Percentiles rank a stretch among this genome's conserved stretches.
Conservation (phyloP, 2,113 vertebrate species). For the Zeus faber region DNA sequence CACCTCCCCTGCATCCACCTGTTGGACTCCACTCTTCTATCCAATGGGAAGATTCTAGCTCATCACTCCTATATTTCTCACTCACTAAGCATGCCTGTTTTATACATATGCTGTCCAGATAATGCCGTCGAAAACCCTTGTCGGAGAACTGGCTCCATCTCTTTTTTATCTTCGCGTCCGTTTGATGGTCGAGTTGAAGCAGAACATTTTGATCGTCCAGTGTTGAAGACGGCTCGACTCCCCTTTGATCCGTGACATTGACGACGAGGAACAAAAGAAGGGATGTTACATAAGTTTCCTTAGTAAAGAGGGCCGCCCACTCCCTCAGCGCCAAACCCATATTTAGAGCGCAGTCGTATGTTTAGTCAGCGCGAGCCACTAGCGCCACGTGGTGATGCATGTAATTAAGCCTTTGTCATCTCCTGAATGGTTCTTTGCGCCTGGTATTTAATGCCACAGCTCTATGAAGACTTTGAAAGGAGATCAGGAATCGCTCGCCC, state of each 20-base stretch:
- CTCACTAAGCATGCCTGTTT: too few relatives aligned
- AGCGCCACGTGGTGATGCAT: slow-evolving; percentile 37
- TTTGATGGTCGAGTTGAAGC: slow-evolving; percentile 46
- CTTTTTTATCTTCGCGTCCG: slow-evolving; percentile 4
- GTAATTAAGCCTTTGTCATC: slow-evolving; percentile 51
- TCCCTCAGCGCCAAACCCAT: slow-evolving; percentile 23
- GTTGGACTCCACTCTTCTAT: too few relatives aligned
- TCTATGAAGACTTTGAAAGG: slow-evolving; percentile 9
- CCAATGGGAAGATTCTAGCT: too few relatives aligned
- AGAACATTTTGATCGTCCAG: slow-evolving; percentile 41
- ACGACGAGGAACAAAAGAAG: slow-evolving; percentile 28
- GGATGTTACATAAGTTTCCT: slow-evolving; percentile 50
- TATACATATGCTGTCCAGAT: too few relatives aligned
- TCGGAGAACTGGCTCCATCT: background rate
- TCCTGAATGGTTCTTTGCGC: slow-evolving; percentile 39
- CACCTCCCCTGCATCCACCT: too few relatives aligned
- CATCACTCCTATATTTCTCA: too few relatives aligned
- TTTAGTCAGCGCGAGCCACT: slow-evolving; percentile 43
- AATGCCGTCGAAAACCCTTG: background rate
- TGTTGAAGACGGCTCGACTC: slow-evolving; percentile 19
- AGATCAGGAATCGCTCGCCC: too few relatives aligned
- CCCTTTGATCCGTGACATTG: slow-evolving; percentile 48
- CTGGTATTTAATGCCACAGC: slow-evolving; percentile 22
- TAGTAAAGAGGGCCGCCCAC: slow-evolving; percentile 48
- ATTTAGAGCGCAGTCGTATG: slow-evolving; percentile 48